Evolutionary conservation across 2,113 vertebrate species (phyloP).

Genomic region (Colossoma macropomum): DNA sequence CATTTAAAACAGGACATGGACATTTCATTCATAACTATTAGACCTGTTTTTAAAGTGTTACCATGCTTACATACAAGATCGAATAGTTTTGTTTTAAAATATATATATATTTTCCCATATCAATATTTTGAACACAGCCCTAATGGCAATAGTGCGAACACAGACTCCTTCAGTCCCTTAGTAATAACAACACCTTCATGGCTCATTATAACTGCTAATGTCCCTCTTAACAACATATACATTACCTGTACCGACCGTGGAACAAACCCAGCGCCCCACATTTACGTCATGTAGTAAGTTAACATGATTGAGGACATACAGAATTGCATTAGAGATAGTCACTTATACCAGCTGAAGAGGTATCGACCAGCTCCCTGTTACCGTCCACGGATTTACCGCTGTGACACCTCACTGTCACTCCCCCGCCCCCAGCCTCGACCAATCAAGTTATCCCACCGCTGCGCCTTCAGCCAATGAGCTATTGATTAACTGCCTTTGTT

Average conservation of each 20-base stretch:
- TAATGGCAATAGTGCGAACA: background rate
- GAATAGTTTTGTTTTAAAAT: too few relatives aligned
- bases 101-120: too few relatives aligned
- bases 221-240: background rate
- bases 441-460: constrained; percentile 42
- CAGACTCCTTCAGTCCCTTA: background rate
- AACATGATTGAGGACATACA: constrained; percentile 24
- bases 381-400: constrained; percentile 43
- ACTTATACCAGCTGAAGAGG: constrained; percentile 48
- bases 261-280: constrained; percentile 7
- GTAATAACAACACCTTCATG: background rate
- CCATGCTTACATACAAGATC: too few relatives aligned
- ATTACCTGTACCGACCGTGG: background rate
- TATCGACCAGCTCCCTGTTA: constrained; percentile 44
- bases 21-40: too few relatives aligned
- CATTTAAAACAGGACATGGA: too few relatives aligned
- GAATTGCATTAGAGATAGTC: constrained; percentile 44
- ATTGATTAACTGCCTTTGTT: constrained; percentile 60
- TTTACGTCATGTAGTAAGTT: constrained; percentile 6
- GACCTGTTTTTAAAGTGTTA: too few relatives aligned
- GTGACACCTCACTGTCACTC: constrained; percentile 51
- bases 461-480: constrained; percentile 48
- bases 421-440: constrained; percentile 35
- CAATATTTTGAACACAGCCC: background rate
- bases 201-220: constrained; percentile 16